Conservation (phyloP, 2,113 vertebrate species). For the Cricetomys ansorgei region DNA sequence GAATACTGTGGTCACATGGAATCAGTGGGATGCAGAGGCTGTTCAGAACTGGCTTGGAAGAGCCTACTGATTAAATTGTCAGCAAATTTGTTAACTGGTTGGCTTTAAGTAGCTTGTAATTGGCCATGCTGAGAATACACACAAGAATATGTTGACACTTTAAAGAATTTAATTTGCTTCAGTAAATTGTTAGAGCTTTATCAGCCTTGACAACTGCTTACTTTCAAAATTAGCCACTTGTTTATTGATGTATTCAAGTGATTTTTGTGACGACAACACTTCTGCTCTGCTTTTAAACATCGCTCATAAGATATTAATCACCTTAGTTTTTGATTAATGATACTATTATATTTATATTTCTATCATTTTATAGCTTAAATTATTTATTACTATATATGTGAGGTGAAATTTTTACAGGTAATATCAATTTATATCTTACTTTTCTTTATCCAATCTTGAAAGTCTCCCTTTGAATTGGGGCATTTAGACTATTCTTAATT, state of each 20-base stretch:
- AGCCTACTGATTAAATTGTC: background rate
- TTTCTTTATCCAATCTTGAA: background rate
- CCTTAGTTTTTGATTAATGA: background rate
- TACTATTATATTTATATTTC: background rate
- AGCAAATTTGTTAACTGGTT: background rate
- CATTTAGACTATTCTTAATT: background rate
- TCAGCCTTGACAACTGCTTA: background rate
- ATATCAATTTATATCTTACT: background rate
- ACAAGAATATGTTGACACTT: background rate
- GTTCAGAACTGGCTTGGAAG: background rate
- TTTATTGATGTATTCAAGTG: background rate
- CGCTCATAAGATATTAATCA: background rate
- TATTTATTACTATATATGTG: background rate
- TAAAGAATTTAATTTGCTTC: conserved; percentile 32
- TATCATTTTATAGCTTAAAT: background rate
- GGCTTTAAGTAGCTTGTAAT: conserved; percentile 32
- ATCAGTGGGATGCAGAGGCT: background rate
- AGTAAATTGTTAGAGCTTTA: background rate
- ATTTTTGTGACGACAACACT: background rate
- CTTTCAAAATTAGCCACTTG: conserved; percentile 13
- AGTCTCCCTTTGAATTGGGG: background rate
- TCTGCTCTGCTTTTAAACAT: background rate
- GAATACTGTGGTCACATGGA: background rate
- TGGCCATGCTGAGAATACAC: background rate
- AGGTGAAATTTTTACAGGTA: background rate